phyloP scores from a whole-genome alignment of 2,888 invertebrate species.

The Copidosoma aretas region DNA sequence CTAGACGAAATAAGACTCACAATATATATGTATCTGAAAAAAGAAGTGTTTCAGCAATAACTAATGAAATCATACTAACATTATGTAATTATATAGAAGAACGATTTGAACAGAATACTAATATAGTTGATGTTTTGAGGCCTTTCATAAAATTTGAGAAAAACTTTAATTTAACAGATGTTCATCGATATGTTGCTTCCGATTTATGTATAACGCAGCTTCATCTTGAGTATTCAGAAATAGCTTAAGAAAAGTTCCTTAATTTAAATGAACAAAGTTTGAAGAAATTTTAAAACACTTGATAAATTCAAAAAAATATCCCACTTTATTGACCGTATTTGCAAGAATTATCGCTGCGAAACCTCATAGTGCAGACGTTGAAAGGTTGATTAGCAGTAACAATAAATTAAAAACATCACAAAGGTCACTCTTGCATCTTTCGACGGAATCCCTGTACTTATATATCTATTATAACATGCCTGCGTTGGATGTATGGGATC shows the following conservation, averaged over 20 bases:
- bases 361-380: background rate
- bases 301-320: no score
- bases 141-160: background rate
- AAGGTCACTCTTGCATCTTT: background rate
- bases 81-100: background rate
- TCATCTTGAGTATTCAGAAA: background rate
- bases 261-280: no score
- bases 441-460: background rate
- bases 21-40: background rate
- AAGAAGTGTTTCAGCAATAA: background rate
- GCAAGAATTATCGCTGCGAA: no score
- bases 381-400: background rate
- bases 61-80: background rate
- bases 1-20: background rate
- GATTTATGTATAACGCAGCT: background rate
- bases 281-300: no score
- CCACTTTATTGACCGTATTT: no score
- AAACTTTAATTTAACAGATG: background rate
- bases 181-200: background rate
- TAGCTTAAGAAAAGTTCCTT: background rate
- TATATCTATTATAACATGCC: background rate
- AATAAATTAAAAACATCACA: background rate
- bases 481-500: background rate
- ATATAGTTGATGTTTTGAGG: background rate
- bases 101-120: background rate